Conservation (phyloP, 2,113 vertebrate genomes). For the Casuarius casuarius region DNA sequence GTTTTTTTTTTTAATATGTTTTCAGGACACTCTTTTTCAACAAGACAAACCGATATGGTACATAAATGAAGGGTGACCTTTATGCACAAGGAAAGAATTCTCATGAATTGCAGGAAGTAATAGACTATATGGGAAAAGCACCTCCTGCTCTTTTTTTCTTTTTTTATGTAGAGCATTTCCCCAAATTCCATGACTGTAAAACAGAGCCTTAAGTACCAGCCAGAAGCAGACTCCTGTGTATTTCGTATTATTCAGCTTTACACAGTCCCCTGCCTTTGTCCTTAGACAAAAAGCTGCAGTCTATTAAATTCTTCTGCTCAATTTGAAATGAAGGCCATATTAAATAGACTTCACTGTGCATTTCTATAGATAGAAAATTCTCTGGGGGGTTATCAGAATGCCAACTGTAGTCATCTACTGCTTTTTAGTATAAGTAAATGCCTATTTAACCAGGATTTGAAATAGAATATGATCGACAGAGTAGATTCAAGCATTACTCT, state of each 20-base stretch:
- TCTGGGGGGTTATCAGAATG: background rate
- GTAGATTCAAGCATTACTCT: background rate
- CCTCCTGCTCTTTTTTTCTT: slow-evolving; percentile 36
- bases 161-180: slow-evolving; percentile 46
- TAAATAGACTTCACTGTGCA: slow-evolving; percentile 30
- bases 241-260: slow-evolving; percentile 30
- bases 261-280: slow-evolving; percentile 24
- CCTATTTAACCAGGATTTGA: slow-evolving; percentile 17
- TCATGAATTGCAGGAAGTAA: slow-evolving; percentile 76
- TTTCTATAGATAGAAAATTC: slow-evolving; percentile 23
- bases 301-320: slow-evolving; percentile 58
- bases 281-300: slow-evolving; percentile 30
- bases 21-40: slow-evolving; percentile 56
- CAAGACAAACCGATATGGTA: slow-evolving; percentile 40
- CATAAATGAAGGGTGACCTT: slow-evolving; percentile 77
- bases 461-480: background rate
- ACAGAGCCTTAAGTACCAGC: slow-evolving; percentile 26
- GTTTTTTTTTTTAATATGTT: background rate
- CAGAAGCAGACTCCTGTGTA: slow-evolving; percentile 35
- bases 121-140: slow-evolving; percentile 64
- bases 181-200: slow-evolving; percentile 36
- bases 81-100: slow-evolving; percentile 70
- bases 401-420: background rate
- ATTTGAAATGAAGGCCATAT: slow-evolving; percentile 42
- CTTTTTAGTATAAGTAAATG: slow-evolving; percentile 20